Percentiles rank a stretch among this genome's conserved stretches.
These are phyloP conservation scores for Festucalex cinctus DNA, from an alignment of 2,113 vertebrate species.

Conservation along the genomic window DNA sequence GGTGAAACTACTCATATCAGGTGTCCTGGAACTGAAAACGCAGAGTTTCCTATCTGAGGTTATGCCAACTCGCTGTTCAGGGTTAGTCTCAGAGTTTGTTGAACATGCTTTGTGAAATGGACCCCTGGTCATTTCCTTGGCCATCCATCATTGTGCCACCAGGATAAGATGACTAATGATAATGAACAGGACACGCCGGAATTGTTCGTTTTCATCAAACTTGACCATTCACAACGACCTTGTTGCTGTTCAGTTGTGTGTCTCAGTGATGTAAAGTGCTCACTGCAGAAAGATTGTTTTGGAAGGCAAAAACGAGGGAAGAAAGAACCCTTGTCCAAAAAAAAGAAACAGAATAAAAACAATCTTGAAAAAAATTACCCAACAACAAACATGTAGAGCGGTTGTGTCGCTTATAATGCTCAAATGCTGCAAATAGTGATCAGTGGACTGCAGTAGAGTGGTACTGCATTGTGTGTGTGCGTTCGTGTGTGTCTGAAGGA, in stretches of 20 bases:
- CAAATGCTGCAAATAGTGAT: no score
- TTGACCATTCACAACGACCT: not conserved
- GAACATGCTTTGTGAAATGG: no score
- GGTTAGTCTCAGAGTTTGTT: no score
- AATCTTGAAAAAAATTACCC: no score
- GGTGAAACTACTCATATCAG: no score
- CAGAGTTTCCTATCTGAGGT: no score
- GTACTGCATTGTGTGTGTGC: slow-evolving; percentile 3
- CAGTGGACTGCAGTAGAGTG: not conserved
- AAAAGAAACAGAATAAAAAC: no score
- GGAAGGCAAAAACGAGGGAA: not conserved
- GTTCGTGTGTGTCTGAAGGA: slow-evolving; percentile 26
- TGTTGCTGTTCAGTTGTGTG: not conserved
- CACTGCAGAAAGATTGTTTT: not conserved
- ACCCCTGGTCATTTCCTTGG: slow-evolving; percentile 18
- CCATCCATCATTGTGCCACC: slow-evolving; percentile 38
- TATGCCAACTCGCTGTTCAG: no score
- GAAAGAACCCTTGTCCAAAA: not conserved
- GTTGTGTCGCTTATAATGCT: not conserved
- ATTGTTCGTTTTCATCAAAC: slow-evolving; percentile 9
- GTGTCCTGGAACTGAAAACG: no score
- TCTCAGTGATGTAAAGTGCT: not conserved
- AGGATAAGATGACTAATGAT: slow-evolving; percentile 16
- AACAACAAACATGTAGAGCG: no score
- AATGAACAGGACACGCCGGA: slow-evolving; percentile 18